A percentile compares a stretch with the other conserved stretches of the same genome.
These are phyloP conservation scores for Capromys pilorides DNA, from an alignment of 2,797 vertebrate genomes.

Conservation along the genomic window DNA sequence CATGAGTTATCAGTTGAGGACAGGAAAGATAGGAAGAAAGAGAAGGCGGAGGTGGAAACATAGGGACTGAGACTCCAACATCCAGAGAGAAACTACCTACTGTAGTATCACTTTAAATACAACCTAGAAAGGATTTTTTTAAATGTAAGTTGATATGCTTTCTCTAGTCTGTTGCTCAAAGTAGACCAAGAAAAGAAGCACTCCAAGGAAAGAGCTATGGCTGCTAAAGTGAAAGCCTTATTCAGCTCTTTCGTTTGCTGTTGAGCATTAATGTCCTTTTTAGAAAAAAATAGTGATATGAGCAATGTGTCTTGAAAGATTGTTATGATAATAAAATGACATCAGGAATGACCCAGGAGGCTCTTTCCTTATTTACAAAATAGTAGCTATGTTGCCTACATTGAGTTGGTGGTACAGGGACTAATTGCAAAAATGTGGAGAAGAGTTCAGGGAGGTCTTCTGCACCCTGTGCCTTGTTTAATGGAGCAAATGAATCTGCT, in stretches of 20 bases:
- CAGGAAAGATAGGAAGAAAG: neutral
- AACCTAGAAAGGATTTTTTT: neutral
- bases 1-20: neutral
- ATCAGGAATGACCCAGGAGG: neutral
- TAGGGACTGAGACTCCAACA: neutral
- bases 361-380: neutral
- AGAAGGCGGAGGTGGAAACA: neutral
- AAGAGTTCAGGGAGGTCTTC: neutral
- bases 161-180: neutral
- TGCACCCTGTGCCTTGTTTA: neutral
- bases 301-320: neutral
- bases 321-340: neutral
- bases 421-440: neutral
- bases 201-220: neutral
- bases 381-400: neutral
- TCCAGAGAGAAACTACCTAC: neutral
- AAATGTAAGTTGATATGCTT: neutral
- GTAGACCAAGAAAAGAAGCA: neutral
- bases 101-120: constrained; percentile 6
- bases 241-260: neutral
- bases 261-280: neutral
- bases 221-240: neutral
- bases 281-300: neutral
- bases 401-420: neutral
- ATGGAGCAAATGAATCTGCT: accelerated